Evolutionary conservation across 2,888 invertebrate species (phyloP).

Genomic region (Amphiduros pacificus): DNA sequence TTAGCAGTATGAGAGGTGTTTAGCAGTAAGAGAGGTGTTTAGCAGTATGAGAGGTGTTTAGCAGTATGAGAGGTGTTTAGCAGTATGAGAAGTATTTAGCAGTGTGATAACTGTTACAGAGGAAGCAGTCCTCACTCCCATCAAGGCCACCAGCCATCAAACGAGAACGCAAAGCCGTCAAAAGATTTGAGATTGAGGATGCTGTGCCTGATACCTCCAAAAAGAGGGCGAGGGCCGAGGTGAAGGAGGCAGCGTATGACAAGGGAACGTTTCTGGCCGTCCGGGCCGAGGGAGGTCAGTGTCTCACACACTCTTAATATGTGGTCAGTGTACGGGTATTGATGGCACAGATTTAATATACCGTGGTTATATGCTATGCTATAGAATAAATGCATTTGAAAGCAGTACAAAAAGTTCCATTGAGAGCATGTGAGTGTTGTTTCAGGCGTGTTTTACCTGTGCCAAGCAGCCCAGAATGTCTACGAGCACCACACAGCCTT

Average conservation of each 20-base stretch:
- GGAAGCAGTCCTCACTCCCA: background rate
- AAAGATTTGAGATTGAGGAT: background rate
- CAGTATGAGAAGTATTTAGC: no score
- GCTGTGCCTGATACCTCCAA: background rate
- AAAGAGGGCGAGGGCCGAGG: background rate
- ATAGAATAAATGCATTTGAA: no score
- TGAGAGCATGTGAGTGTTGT: background rate
- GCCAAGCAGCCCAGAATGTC: constrained; percentile 88
- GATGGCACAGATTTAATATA: background rate
- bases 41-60: no score
- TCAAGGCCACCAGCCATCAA: background rate
- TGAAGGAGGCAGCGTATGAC: constrained; percentile 1
- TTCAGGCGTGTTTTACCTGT: constrained; percentile 65
- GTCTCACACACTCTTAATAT: background rate
- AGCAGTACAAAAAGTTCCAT: background rate
- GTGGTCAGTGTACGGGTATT: background rate
- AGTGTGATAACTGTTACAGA: no score
- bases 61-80: no score
- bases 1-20: no score
- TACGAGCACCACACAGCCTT: constrained; percentile 78
- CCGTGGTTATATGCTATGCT: no score
- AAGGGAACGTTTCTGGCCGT: constrained; percentile 11
- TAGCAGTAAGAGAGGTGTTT: no score
- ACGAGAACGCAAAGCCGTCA: background rate
- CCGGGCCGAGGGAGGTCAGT: constrained; percentile 12